phyloP scores from a whole-genome alignment of 2,797 vertebrate genomes.

The Myripristis murdjan region DNA sequence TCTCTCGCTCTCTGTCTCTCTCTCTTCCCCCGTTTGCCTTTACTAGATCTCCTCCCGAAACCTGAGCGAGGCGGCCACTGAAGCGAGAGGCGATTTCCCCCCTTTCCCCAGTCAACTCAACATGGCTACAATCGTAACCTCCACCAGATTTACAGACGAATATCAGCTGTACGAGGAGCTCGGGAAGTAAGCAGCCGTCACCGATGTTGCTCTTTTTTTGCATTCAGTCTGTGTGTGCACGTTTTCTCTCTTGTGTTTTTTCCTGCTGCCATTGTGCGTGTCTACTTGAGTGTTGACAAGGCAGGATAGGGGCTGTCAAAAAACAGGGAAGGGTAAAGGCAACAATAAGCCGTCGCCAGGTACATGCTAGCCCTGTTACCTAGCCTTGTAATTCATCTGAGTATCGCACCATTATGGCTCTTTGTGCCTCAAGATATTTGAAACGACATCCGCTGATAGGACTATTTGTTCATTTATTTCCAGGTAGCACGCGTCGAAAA shows the following conservation, averaged over 20 bases:
- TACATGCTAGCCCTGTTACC: conserved; percentile 26
- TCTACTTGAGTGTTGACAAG: conserved; percentile 66
- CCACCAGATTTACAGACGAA: conserved; percentile 96
- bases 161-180: conserved; percentile 98
- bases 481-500: conserved; percentile 51
- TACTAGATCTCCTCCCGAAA: conserved; percentile 80
- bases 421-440: conserved; percentile 27
- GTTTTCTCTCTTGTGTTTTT: conserved; percentile 17
- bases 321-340: conserved; percentile 26
- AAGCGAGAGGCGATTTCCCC: conserved; percentile 78
- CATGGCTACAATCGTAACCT: conserved; percentile 96
- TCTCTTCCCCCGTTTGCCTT: too few relatives aligned
- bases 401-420: conserved; percentile 6
- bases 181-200: conserved; percentile 92
- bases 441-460: neutral
- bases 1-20: too few relatives aligned
- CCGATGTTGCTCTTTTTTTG: conserved; percentile 63
- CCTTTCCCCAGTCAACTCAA: conserved; percentile 71
- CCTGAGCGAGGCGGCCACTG: conserved; percentile 80
- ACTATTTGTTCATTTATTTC: conserved; percentile 38
- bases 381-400: conserved; percentile 52
- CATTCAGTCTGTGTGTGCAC: conserved; percentile 53
- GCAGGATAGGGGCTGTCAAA: conserved; percentile 66
- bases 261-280: conserved; percentile 64
- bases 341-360: conserved; percentile 32